Evolutionary conservation across 2,797 vertebrate species (phyloP), one percentile per base, ranked within the genome.

Genomic region (Sus cebifrons): DNA sequence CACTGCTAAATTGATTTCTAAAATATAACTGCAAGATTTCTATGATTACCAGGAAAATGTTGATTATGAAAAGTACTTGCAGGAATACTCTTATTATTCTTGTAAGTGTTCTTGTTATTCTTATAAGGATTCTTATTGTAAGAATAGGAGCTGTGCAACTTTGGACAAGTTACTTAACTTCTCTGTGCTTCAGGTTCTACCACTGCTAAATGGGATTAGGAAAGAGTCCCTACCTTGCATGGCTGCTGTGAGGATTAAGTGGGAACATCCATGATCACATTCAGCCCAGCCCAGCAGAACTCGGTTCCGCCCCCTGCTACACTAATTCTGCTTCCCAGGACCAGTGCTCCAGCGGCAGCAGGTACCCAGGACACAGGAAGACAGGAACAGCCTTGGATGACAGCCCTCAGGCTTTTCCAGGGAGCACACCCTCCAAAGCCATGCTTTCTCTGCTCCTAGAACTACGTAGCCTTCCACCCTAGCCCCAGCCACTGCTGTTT

Each of bases 301-400:
- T n/a, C 27, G 3, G 12, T 14, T 15, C 2, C 17, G 27, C 36
- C 1, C 21, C 18, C 71, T 40, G 2, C 23, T 2, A 9, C 23
- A 20, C 16, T 16, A 17, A 12, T 4, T 7, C 4, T 13, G 1
- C 3, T 4, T 4, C 10, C 10, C 14, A 25, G 23, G 13, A 40
- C 60, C 11, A 2, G 29, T 3, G 1, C 2, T 20, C 27, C 5
- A 32, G 27, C 1, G 2, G 27, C 71, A 9, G 14, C 40, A 0
- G 54, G 49, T 27, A 40, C 54, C 11, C 0, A 23, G 23, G 20
- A 21, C 13, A 54, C 4, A 21, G 9, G 44, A 21, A 40, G 6
- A 29, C 40, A 20, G 54, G 23, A 18, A 9, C 10, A 29, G 9
- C 2, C 25, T n/a, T 0, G 4, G 62, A 25, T 15, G 15, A 6